Percentiles rank a stretch among this genome's conserved stretches.
Evolutionary conservation across 2,888 invertebrate species (phyloP).

Genomic region (Lasioglossum calceatum): DNA sequence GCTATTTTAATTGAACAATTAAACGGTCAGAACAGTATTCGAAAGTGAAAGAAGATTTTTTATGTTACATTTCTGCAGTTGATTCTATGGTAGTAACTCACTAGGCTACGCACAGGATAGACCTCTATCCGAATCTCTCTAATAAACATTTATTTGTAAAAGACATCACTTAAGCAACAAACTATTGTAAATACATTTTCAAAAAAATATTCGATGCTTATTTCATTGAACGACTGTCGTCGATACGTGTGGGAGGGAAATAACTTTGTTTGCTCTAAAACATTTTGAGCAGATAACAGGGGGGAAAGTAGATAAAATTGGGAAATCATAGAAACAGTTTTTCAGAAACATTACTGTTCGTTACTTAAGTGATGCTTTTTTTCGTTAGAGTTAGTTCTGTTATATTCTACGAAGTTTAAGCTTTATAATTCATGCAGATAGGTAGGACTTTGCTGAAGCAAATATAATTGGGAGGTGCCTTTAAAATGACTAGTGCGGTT

Average conservation of each 20-base stretch:
- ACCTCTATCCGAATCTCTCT: background rate
- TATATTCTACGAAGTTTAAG: background rate
- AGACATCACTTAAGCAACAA: background rate
- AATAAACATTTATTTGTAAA: background rate
- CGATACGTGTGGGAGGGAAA: background rate
- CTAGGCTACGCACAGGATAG: background rate
- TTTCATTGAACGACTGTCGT: background rate
- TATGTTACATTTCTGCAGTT: slow-evolving; percentile 11
- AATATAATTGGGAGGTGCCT: background rate
- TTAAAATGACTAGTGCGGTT: background rate
- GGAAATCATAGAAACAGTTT: background rate
- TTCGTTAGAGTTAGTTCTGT: background rate
- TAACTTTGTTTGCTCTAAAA: background rate
- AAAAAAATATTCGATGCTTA: background rate
- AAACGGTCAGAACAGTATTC: slow-evolving; percentile 22
- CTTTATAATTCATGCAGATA: slow-evolving; percentile 1
- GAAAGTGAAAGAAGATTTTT: background rate
- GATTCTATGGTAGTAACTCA: background rate
- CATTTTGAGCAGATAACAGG: background rate
- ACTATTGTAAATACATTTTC: background rate
- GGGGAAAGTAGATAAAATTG: background rate
- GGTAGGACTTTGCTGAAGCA: background rate
- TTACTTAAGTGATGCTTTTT: slow-evolving; percentile 9
- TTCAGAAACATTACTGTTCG: background rate
- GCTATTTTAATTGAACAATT: background rate